Evolutionary conservation across 2,888 invertebrate species (phyloP), one percentile per base, ranked within the genome.

Genomic region (Leistus spinibarbis): DNA sequence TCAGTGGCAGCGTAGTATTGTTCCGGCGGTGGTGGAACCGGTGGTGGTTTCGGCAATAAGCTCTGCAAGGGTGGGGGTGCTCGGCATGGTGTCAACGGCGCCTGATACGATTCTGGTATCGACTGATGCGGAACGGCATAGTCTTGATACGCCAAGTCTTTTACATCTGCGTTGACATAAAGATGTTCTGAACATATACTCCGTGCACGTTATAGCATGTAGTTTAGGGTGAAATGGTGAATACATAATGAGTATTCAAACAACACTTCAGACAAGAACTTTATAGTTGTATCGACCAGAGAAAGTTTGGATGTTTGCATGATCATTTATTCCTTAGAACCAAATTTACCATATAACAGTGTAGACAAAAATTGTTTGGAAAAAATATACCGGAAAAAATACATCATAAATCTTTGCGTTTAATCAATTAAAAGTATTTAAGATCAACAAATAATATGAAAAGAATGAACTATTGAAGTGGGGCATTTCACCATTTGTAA

Each of bases 1-100:
- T 92, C 91, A 77, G 91, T 90, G 80, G 91, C 90, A 79, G 92
- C 91, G 86, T 92, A 92, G 86, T 92, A 92, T 85, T 91, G 89
- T 85, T 91, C 91, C 77, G 90, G 89, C 57, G 91, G 90, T 74
- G 91, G 92, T 78, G 91, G 91, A 81, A 90, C 88, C 78, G 90
- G 88, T 71, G 89, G 90, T 79, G 89, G 90, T 84, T 90, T 88
- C 74, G 89, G 89, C 81, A 89, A 88, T 83, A 90, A 87, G 82
- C 88, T 88, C 81, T 89, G 89, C 77, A 89, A 82, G 70, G 87
- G 84, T 57, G 88, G 89, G 54, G 88, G 88, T 65, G 83, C 85
- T 77, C 87, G 85, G 75, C 85, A 83, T 72, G 88, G 88, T 77
- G 87, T 85, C 77, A 87, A 86, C 69, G 76, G 80, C 70, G 77